Evolutionary conservation across 2,888 invertebrate species (phyloP).

Genomic region (Yponomeuta cagnagella): DNA sequence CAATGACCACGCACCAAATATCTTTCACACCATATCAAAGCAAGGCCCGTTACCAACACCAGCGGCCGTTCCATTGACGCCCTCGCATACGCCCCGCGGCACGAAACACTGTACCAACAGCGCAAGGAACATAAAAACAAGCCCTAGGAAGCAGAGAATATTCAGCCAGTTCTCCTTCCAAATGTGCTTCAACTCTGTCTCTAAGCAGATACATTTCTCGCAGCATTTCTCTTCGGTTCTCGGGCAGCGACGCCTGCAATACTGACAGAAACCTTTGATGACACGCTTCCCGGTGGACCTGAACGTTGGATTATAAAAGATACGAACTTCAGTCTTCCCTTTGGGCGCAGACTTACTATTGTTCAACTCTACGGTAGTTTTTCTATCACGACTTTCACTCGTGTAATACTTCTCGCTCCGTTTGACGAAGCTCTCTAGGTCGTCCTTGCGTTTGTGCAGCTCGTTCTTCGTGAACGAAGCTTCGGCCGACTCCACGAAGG

Average conservation of each 20-base stretch:
- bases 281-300: constrained; percentile 36
- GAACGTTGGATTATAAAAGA: constrained; percentile 68
- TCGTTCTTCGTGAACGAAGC: constrained; percentile 60
- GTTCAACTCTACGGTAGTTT: constrained; percentile 43
- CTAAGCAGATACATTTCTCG: constrained; percentile 50
- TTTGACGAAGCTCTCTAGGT: constrained; percentile 62
- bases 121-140: constrained; percentile 51
- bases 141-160: constrained; percentile 47
- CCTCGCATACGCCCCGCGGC: constrained; percentile 39
- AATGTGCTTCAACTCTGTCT: constrained; percentile 45
- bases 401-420: constrained; percentile 67
- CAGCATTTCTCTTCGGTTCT: constrained; percentile 57
- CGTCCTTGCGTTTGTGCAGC: constrained; percentile 46
- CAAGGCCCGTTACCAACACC: constrained; percentile 33
- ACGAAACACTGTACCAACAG: constrained; percentile 52
- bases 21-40: constrained; percentile 38
- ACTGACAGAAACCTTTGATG: constrained; percentile 48
- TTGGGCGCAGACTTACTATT: constrained; percentile 30
- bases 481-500: constrained; percentile 53
- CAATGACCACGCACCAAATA: not conserved
- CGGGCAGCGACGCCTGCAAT: constrained; percentile 52
- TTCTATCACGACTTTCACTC: constrained; percentile 45
- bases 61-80: constrained; percentile 27
- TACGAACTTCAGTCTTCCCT: constrained; percentile 59
- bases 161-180: constrained; percentile 67